Percentiles rank a stretch among this genome's conserved stretches.
These are phyloP conservation scores for Cheilinus undulatus DNA, from an alignment of 2,113 vertebrate species.

Conservation along the genomic window DNA sequence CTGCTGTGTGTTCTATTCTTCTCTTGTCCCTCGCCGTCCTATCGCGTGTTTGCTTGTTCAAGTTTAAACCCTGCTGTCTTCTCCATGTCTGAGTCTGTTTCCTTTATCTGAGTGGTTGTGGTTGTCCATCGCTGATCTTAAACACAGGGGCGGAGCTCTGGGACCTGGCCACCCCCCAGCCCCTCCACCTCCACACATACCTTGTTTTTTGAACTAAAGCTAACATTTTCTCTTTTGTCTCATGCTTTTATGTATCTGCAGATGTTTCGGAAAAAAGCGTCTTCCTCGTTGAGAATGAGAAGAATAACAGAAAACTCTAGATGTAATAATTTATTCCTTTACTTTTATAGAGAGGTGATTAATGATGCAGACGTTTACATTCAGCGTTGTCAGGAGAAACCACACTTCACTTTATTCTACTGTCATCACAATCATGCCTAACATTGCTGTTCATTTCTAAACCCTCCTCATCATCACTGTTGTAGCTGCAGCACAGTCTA, in stretches of 20 bases:
- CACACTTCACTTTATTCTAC: constrained; percentile 16
- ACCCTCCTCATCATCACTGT: no score
- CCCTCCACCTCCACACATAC: background rate
- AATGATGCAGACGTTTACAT: constrained; percentile 33
- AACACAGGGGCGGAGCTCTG: no score
- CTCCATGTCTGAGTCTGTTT: background rate
- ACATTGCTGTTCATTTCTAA: no score
- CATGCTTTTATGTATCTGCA: constrained; percentile 73
- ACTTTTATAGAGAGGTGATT: constrained; percentile 58
- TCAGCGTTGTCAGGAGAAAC: constrained; percentile 69
- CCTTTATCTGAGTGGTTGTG: background rate
- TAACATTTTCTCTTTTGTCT: constrained; percentile 56
- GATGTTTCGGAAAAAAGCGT: constrained; percentile 87
- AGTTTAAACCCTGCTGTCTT: background rate
- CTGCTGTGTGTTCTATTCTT: no score
- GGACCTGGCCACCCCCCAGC: no score
- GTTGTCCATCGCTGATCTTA: no score
- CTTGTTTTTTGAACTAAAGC: background rate
- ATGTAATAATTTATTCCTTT: constrained; percentile 80
- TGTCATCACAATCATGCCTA: no score
- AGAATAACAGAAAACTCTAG: constrained; percentile 84
- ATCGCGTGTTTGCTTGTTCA: no score
- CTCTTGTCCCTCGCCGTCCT: no score
- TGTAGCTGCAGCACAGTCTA: no score
- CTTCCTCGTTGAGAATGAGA: constrained; percentile 86